Conservation (phyloP, 2,113 vertebrate species). For the Tetrao urogallus region DNA sequence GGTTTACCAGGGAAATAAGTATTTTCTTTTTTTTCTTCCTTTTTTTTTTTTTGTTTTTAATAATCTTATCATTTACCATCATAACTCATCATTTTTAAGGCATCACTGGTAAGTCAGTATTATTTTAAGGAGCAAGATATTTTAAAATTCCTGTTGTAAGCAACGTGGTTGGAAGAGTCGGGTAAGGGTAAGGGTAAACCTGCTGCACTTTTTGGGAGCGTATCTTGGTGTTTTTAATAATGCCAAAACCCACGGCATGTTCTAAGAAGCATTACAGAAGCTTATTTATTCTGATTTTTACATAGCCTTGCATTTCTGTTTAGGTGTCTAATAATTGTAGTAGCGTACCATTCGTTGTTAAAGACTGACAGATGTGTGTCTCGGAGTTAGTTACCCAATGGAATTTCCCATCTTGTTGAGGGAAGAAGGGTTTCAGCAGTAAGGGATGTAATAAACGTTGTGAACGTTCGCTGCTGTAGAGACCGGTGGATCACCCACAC, state of each 20-base stretch:
- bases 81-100: not conserved
- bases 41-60: too few relatives aligned
- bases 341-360: not conserved
- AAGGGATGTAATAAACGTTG: not conserved
- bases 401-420: not conserved
- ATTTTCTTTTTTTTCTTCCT: not conserved
- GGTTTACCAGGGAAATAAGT: not conserved
- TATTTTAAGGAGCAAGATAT: not conserved
- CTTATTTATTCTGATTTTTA: not conserved
- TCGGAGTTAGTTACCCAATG: not conserved
- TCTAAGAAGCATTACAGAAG: not conserved
- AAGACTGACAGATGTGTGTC: not conserved
- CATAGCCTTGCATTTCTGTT: not conserved
- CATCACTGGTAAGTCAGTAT: too few relatives aligned
- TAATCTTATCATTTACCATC: slow-evolving; percentile 24
- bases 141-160: not conserved
- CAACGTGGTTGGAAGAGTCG: not conserved
- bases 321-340: not conserved
- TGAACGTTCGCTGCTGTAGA: not conserved
- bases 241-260: not conserved
- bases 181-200: not conserved
- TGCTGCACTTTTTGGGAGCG: not conserved
- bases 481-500: not conserved
- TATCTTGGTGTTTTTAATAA: not conserved
- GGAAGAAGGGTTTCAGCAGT: not conserved